Percentiles rank a stretch among this genome's conserved stretches.
phyloP scores from a whole-genome alignment of 2,797 vertebrate species.

The Orestias chungarensis region DNA sequence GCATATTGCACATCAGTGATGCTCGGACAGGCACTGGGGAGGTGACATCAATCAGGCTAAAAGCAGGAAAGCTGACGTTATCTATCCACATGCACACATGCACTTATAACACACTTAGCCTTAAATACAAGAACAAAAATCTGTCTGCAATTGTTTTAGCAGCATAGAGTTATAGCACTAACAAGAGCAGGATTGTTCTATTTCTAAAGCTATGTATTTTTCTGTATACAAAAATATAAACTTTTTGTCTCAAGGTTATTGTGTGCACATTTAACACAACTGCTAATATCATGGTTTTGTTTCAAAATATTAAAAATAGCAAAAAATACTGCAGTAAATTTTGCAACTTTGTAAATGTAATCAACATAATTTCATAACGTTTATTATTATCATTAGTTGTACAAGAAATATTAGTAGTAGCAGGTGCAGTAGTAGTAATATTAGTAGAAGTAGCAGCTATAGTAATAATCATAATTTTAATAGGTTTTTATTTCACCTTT shows the following conservation, averaged over 20 bases:
- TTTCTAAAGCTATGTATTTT: slow-evolving; percentile 43
- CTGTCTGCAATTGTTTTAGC: slow-evolving; percentile 48
- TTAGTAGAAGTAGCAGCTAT: too few relatives aligned
- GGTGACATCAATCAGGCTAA: slow-evolving; percentile 67
- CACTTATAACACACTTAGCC: slow-evolving; percentile 31
- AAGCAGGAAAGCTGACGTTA: slow-evolving; percentile 46
- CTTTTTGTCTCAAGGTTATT: not conserved
- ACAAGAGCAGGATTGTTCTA: slow-evolving; percentile 32
- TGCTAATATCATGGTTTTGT: not conserved
- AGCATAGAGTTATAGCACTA: slow-evolving; percentile 37
- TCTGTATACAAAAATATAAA: slow-evolving; percentile 32
- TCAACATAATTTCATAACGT: not conserved
- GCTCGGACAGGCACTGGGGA: slow-evolving; percentile 40
- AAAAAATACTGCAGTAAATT: not conserved
- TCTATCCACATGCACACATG: slow-evolving; percentile 15
- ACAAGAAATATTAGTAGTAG: not conserved
- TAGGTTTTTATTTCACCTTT: not conserved
- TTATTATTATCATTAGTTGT: not conserved
- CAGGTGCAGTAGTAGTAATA: too few relatives aligned
- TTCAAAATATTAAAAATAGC: not conserved
- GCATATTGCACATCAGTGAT: slow-evolving; percentile 51
- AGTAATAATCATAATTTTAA: not conserved
- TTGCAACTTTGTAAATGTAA: not conserved
- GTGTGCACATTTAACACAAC: not conserved
- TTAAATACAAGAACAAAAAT: slow-evolving; percentile 41